Percentiles rank a stretch among this genome's conserved stretches.
phyloP scores from a whole-genome alignment of 2,113 vertebrate species.

The Mus pahari region DNA sequence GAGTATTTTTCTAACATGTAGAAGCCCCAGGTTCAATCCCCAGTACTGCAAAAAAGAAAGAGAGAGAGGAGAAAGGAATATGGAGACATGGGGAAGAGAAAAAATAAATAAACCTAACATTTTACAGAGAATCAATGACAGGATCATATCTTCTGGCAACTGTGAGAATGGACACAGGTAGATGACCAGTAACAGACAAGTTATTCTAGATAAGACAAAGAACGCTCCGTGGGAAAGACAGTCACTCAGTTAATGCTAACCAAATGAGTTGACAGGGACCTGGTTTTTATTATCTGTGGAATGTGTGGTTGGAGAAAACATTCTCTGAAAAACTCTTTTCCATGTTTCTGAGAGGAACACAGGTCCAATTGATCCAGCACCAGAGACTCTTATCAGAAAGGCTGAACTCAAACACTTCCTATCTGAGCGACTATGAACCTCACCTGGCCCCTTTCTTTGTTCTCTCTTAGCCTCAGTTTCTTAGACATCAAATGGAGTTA shows the following conservation, averaged over 20 bases:
- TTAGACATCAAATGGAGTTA: neutral
- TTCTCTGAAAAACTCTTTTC: neutral
- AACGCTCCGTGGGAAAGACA: neutral
- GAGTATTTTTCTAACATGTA: neutral
- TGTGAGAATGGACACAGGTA: neutral
- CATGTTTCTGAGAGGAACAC: neutral
- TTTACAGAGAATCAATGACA: neutral
- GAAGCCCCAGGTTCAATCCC: neutral
- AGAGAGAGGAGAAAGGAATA: neutral
- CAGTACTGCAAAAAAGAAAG: neutral
- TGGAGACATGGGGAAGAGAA: neutral
- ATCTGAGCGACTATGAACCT: neutral
- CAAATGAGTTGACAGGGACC: neutral
- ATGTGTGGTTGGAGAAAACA: neutral
- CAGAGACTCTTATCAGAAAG: neutral
- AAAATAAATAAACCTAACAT: neutral
- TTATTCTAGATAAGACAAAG: neutral
- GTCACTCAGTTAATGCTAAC: neutral
- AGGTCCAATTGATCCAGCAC: neutral
- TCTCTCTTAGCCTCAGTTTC: constrained; percentile 28
- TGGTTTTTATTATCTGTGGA: neutral
- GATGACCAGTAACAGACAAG: neutral
- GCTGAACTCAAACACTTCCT: neutral
- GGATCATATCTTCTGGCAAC: neutral
- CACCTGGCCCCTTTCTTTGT: neutral